phyloP scores from a whole-genome alignment of 1,140 invertebrate species.

The Eumeta japonica region DNA sequence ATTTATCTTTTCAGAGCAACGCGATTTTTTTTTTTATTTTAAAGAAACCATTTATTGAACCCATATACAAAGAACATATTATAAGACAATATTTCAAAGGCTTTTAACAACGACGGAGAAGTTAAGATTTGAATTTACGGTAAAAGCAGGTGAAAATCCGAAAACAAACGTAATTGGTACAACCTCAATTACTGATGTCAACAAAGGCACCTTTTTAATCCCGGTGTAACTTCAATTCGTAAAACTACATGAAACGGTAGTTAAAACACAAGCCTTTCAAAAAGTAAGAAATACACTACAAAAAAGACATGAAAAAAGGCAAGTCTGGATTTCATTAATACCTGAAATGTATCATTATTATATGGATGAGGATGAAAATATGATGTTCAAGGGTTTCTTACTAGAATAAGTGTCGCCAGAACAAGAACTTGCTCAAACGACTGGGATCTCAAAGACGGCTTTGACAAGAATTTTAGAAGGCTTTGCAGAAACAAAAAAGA shows the following conservation, averaged over 20 bases:
- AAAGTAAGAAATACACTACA: slow-evolving; percentile 30
- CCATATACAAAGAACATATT: too few relatives aligned
- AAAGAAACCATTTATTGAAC: too few relatives aligned
- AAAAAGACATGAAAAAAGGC: slow-evolving; percentile 29
- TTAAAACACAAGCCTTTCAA: slow-evolving; percentile 19
- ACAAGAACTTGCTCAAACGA: slow-evolving; percentile 6
- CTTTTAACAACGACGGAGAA: slow-evolving; percentile 31
- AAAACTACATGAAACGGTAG: slow-evolving; percentile 12
- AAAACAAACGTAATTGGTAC: slow-evolving; percentile 32
- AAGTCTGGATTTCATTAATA: slow-evolving; percentile 27
- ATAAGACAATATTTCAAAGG: too few relatives aligned
- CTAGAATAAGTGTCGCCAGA: slow-evolving; percentile 14
- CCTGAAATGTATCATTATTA: slow-evolving; percentile 13
- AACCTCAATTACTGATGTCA: slow-evolving; percentile 25
- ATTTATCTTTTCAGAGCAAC: too few relatives aligned
- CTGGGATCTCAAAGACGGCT: slow-evolving; percentile 12
- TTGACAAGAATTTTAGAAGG: slow-evolving; percentile 17
- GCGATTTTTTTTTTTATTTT: too few relatives aligned
- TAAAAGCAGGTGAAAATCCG: slow-evolving; percentile 22
- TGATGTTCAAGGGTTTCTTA: slow-evolving; percentile 22
- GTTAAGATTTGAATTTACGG: slow-evolving; percentile 29
- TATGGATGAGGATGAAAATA: slow-evolving; percentile 22
- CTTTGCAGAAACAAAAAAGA: slow-evolving; percentile 16
- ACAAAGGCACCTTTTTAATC: slow-evolving; percentile 11
- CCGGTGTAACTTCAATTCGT: slow-evolving; percentile 15